Evolutionary conservation across 2,113 vertebrate genomes (phyloP), one percentile per base, ranked within the genome.

Genomic region (Himantopus leucocephalus): DNA sequence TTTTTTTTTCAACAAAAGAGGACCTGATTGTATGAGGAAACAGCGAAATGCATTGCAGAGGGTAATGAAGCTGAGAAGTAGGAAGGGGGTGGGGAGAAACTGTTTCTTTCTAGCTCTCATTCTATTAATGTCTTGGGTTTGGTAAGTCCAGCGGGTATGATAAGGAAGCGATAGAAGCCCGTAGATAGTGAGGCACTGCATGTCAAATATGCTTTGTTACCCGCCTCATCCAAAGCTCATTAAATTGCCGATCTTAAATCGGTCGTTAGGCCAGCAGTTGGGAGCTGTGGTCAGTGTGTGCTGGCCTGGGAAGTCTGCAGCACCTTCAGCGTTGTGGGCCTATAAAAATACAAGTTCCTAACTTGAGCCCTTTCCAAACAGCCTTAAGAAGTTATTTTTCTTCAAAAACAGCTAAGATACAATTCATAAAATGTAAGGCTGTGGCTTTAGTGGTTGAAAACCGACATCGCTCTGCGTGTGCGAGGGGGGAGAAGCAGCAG

Each of bases 381-480:
- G 47, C 71, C 50, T n/a, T 20, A 23, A 52, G 19, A 66, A 32
- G 32, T 56, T 76, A 1, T 15, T 78, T 72, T 60, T 30, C 35
- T 63, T 74, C 32, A 13, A 32, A 56, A 62, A 8, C 43, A 10
- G 21, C 15, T 1, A 6, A 56, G 4, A 12, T 10, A 5, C 8
- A 6, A 3, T 26, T 34, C 6, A 32, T 63, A 37, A 43, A 72
- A 12, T 8, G 10, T 1, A 18, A 24, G 26, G 30, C 34, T 41
- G 53, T 43, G 75, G 37, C 48, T 81, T 56, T 45, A 3, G 4
- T 26, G 23, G 23, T 41, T 64, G 5, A 6, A 39, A 62, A 34
- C n/a, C 0, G 1, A 9, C 8, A 2, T 10, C 5, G 37, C 0
- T 34, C 29, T 6, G 41, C 1, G 1, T 7, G 37, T 21, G 55